phyloP scores from a whole-genome alignment of 2,797 vertebrate species.

The Ambastaia sidthimunki region DNA sequence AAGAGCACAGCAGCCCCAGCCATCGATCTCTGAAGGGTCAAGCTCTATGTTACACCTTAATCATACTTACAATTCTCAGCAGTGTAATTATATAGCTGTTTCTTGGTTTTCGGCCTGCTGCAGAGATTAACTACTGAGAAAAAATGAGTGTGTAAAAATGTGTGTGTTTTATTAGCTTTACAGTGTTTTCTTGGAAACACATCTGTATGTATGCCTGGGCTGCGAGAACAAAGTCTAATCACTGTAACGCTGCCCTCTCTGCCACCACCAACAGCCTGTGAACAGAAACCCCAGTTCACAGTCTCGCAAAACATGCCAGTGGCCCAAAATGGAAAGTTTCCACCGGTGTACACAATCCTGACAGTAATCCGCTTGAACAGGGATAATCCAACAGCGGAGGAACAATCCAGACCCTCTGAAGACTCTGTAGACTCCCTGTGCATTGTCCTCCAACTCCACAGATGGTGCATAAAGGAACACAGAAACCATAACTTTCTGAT shows the following conservation, averaged over 20 bases:
- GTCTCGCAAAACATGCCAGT: background rate
- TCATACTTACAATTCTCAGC: slow-evolving; percentile 37
- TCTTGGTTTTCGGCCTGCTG: background rate
- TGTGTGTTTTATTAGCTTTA: slow-evolving; percentile 21
- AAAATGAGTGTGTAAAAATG: slow-evolving; percentile 2
- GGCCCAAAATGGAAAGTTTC: background rate
- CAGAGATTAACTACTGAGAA: slow-evolving; percentile 32
- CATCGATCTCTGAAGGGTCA: slow-evolving; percentile 77
- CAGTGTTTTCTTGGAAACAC: slow-evolving; percentile 25
- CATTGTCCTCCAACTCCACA: background rate
- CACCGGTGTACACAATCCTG: background rate
- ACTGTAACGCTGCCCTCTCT: background rate
- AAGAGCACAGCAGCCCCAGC: slow-evolving; percentile 39
- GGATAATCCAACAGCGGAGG: slow-evolving; percentile 9
- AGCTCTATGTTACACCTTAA: slow-evolving; percentile 47
- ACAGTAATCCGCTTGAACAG: background rate
- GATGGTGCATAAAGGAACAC: background rate
- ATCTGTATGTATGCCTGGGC: slow-evolving; percentile 7
- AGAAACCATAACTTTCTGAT: slow-evolving; percentile 11
- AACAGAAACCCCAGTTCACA: background rate
- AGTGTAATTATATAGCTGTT: slow-evolving; percentile 1
- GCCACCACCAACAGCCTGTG: background rate
- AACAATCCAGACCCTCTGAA: background rate
- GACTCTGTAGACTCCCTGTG: background rate
- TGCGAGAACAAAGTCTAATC: slow-evolving; percentile 10